phyloP scores from a whole-genome alignment of 1,140 invertebrate genomes.

The Thalassaphorura encarpata region DNA sequence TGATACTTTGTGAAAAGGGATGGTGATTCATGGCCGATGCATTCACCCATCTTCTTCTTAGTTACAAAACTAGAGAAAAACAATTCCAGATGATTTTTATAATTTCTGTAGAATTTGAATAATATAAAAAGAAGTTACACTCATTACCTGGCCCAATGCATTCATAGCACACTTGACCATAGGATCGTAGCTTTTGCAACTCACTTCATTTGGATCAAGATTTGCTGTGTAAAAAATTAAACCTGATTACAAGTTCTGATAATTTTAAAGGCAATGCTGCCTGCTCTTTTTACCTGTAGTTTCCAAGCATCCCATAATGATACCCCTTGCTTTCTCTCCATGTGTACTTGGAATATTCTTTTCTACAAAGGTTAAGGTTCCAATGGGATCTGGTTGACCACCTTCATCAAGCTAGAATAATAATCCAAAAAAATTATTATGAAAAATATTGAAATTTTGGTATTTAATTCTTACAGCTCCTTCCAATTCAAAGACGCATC shows the following conservation, averaged over 20 bases:
- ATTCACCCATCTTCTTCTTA: no score
- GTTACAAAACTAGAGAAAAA: no score
- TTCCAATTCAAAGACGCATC: not conserved
- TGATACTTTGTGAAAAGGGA: no score
- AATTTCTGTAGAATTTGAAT: no score
- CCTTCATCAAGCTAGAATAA: not conserved
- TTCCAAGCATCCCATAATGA: not conserved
- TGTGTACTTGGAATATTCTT: not conserved
- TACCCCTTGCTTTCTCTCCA: not conserved
- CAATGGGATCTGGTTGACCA: not conserved
- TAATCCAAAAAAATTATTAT: not conserved
- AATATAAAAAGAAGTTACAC: no score
- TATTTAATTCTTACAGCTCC: not conserved
- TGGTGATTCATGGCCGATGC: no score
- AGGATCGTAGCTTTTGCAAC: not conserved
- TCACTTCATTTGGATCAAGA: not conserved
- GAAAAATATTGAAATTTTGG: not conserved
- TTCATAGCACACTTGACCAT: not conserved
- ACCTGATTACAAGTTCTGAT: not conserved
- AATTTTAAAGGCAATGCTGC: not conserved
- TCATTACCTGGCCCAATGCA: no score
- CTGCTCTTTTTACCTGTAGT: not conserved
- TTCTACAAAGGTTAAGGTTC: not conserved
- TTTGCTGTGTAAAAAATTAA: not conserved
- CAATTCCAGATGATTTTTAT: no score